Base-by-base conservation (phyloP, 2,888 invertebrate species). In the Hypolimnas misippus region DNA sequence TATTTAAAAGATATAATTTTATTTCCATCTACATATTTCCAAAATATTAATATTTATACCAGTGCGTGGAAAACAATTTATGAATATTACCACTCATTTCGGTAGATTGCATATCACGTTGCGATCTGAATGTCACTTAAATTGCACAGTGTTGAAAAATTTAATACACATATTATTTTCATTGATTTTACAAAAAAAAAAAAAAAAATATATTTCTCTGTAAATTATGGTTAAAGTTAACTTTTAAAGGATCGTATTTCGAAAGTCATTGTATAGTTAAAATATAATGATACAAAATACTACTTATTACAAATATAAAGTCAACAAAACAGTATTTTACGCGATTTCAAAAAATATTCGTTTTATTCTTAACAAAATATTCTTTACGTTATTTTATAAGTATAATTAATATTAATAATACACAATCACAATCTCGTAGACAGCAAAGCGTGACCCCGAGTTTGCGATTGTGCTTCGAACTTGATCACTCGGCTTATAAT, bases 401-500 rank as follows among this genome's bases (percentile, higher is more conserved):
- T 42, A 17, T 1, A 8, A 46, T 12, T 12, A 2, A 12, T 46
- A 46, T 46, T 21, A 46, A 19, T 46, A 29, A 49, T 7, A 6
- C 6, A 49, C 5, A 12, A 49, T 46, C n/a, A 3, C n/a, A 29
- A 25, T 29, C 49, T 29, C 25, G 78, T 74, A 73, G 65, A 68
- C 74, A 71, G 70, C 12, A 21, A 46, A 46, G 44, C 78, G 76
- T 79, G 81, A 84, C 81, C 81, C 76, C 76, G 83, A 86, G 79
- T 87, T 84, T 70, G 70, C 75, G 83, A 85, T 84, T 85, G 87
- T 86, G 78, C 78, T 73, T 72, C 66, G 71, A 82, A 84, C 79
- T 87, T 82, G 79, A 82, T 82, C 85, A 75, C 78, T 82, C 82
- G 83, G 84, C 86, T 88, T 87, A 89, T 91, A 90, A 91, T 90